Base-by-base conservation (phyloP, 1,140 invertebrate genomes). In the Brachystomella parvula region DNA sequence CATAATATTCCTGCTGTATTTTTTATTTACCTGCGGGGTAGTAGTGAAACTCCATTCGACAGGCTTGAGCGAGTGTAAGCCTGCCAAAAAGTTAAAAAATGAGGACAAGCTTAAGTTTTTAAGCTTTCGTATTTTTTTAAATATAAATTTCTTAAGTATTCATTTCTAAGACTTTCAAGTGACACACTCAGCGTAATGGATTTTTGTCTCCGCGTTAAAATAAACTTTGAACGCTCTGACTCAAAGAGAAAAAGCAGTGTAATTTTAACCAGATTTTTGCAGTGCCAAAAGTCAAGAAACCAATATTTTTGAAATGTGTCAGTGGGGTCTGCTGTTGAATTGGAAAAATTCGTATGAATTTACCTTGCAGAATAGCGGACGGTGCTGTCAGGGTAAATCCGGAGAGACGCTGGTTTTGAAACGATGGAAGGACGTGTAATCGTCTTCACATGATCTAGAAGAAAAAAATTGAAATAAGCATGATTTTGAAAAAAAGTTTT, bases 321-420 rank as follows among this genome's bases (percentile, higher is more conserved):
- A n/a, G n/a, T n/a, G n/a, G n/a, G n/a, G n/a, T n/a, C n/a, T n/a
- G 9, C 39, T 12, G 9, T 44, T 44, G 39, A 44, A 9, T 12
- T 44, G 39, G n/a, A 9, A 44, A 12, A 12, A 44, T 44, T 44
- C 39, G n/a, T 44, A 44, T 44, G 39, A 12, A 44, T 44, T 67
- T 69, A 73, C 73, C 73, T 69, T 6, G 67, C 71, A 28, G 73
- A 74, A 39, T 74, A 74, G 15, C 73, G 61, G 2, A 74, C 66
- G 21, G 58, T 60, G n/a, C 67, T 71, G 30, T 73, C 71, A n/a
- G 73, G 66, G 61, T 74, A 74, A 15, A 74, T 64, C 30, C 73
- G 33, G 21, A 74, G 64, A 3, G 67, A 69, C 2, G 71, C 73
- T n/a, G 73, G 73, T 53, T 71, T 69, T 0, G 68, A 61, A n/a